Percentiles rank a stretch among this genome's conserved stretches.
Conservation (phyloP, 2,797 vertebrate genomes). For the Podarcis siculus region DNA sequence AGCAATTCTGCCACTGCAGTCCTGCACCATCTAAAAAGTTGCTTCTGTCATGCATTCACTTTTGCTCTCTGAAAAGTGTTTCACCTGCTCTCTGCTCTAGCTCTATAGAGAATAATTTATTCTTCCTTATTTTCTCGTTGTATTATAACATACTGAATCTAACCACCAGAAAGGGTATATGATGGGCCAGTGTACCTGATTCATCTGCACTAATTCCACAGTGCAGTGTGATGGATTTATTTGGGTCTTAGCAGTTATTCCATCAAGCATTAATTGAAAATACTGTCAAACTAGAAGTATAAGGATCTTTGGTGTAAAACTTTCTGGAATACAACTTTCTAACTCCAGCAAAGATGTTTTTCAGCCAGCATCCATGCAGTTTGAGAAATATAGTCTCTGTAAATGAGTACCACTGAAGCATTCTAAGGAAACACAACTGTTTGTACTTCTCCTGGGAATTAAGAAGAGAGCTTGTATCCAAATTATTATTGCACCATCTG, state of each 20-base stretch:
- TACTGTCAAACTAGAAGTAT: neutral
- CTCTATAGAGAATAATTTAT: slow-evolving; percentile 40
- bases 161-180: slow-evolving; percentile 3
- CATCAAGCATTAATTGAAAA: neutral
- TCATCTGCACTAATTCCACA: neutral
- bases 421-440: neutral
- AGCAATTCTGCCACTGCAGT: slow-evolving; percentile 56
- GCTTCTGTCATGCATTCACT: slow-evolving; percentile 49
- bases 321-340: slow-evolving; percentile 15
- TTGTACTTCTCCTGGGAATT: neutral
- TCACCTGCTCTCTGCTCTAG: slow-evolving; percentile 34
- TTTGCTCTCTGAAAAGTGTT: slow-evolving; percentile 51
- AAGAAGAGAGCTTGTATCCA: neutral
- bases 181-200: neutral
- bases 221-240: slow-evolving; percentile 9
- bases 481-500: rapidly evolving
- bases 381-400: neutral
- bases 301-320: neutral
- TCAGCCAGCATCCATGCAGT: neutral
- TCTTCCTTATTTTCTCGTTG: slow-evolving; percentile 23
- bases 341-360: neutral
- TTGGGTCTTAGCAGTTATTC: slow-evolving; percentile 14
- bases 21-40: slow-evolving; percentile 48
- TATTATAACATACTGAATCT: neutral
- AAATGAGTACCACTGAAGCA: neutral